Conservation (phyloP, 2,797 vertebrate species). For the Pseudotriccus pelzelni region DNA sequence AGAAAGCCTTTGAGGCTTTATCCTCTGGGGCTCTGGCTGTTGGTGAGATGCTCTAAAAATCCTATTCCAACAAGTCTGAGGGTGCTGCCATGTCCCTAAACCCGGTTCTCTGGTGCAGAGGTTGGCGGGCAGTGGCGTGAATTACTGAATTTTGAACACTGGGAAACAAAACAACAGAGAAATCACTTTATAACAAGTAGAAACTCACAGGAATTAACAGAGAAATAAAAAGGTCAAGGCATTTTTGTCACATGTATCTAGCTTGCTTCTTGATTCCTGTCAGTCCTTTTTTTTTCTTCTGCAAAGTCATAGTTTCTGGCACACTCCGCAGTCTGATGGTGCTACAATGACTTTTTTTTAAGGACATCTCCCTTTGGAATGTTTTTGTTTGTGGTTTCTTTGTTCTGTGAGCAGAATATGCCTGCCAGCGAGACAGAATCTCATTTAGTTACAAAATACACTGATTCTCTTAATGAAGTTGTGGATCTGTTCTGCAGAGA, state of each 20-base stretch:
- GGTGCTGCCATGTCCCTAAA: not conserved
- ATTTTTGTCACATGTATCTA: not conserved
- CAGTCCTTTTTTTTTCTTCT: not conserved
- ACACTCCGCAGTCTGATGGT: not conserved
- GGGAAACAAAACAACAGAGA: not conserved
- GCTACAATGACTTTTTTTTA: conserved; percentile 15
- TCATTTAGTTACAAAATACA: conserved; percentile 52
- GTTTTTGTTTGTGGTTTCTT: conserved; percentile 57
- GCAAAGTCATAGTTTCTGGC: not conserved
- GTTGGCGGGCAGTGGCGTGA: not conserved
- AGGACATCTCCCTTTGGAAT: conserved; percentile 49
- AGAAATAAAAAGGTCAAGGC: not conserved
- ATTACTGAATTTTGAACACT: not conserved
- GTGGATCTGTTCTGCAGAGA: conserved; percentile 45
- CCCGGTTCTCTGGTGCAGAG: not conserved
- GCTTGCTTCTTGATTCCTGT: not conserved
- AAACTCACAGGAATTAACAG: not conserved
- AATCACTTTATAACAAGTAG: not conserved
- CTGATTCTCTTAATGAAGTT: conserved; percentile 63
- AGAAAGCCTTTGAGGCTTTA: not conserved
- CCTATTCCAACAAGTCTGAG: not conserved
- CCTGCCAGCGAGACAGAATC: conserved; percentile 37
- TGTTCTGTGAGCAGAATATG: conserved; percentile 20
- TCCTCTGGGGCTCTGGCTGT: not conserved
- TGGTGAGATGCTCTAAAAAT: not conserved